phyloP scores from a whole-genome alignment of 1,140 invertebrate species.

The Lepidotrigona ventralis region DNA sequence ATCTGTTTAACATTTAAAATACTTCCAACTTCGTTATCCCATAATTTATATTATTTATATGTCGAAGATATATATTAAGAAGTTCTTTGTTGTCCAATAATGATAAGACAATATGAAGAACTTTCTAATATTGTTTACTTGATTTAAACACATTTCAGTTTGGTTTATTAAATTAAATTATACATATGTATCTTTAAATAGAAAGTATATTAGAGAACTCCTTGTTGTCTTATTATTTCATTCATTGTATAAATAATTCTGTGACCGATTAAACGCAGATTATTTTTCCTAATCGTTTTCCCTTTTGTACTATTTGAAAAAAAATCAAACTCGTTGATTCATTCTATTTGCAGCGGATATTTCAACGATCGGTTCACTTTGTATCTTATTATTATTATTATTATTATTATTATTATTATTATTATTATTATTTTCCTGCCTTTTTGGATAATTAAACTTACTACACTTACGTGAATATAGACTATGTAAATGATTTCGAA shows the following conservation, averaged over 20 bases:
- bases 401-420: neutral
- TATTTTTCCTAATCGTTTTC: neutral
- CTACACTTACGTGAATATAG: neutral
- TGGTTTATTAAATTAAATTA: no score
- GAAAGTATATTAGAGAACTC: neutral
- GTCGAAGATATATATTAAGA: neutral
- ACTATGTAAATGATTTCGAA: neutral
- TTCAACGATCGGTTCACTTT: neutral
- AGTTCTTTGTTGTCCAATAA: neutral
- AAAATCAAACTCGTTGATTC: neutral
- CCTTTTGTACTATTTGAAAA: slow-evolving; percentile 1
- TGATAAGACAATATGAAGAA: neutral
- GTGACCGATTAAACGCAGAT: neutral
- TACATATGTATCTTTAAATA: no score
- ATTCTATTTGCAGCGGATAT: neutral
- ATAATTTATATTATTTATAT: neutral
- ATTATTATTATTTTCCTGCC: neutral
- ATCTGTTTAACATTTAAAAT: no score
- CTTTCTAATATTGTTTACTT: neutral
- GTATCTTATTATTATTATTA: neutral
- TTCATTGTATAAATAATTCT: neutral
- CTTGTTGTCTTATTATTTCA: neutral
- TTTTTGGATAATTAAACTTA: neutral
- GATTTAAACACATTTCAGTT: no score
- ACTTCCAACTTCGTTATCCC: no score